Conservation (phyloP, 2,888 invertebrate species). For the Drosophila niveifrons region DNA sequence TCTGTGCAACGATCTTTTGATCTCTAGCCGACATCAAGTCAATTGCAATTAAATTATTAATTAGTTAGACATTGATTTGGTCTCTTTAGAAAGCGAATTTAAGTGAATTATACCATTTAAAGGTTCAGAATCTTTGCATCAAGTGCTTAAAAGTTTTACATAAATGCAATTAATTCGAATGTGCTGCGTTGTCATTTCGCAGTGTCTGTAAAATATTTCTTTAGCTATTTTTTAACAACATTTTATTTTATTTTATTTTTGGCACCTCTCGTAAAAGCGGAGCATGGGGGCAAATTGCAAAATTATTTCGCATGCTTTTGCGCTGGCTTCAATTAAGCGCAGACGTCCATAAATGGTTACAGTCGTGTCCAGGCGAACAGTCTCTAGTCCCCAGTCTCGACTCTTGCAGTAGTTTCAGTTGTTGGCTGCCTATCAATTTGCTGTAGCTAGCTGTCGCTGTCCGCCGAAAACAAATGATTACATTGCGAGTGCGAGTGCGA, state of each 20-base stretch:
- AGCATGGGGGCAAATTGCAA: conserved; percentile 57
- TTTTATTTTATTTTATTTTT: conserved; percentile 46
- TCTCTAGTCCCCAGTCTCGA: conserved; percentile 18
- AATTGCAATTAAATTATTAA: conserved; percentile 41
- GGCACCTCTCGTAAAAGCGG: conserved; percentile 56
- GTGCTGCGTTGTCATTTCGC: conserved; percentile 56
- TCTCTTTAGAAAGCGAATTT: conserved; percentile 17
- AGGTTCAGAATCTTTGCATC: neutral
- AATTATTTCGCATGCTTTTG: conserved; percentile 69
- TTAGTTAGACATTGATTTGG: conserved; percentile 26
- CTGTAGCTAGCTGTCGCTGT: conserved; percentile 65
- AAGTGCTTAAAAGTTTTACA: conserved; percentile 43
- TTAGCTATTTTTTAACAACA: conserved; percentile 3
- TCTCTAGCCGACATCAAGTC: conserved; percentile 61
- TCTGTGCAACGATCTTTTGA: conserved; percentile 55
- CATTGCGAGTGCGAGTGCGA: conserved; percentile 75
- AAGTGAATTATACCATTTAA: neutral
- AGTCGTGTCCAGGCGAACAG: conserved; percentile 48
- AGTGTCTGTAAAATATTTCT: conserved; percentile 32
- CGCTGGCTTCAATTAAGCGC: conserved; percentile 73
- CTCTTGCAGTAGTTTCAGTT: conserved; percentile 46
- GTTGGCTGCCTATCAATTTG: conserved; percentile 78
- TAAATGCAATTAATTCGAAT: conserved; percentile 58
- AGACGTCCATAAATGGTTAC: conserved; percentile 73
- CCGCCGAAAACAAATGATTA: conserved; percentile 75